Evolutionary conservation across 2,113 vertebrate genomes (phyloP), one percentile per base, ranked within the genome.

Genomic region (Caretta caretta): DNA sequence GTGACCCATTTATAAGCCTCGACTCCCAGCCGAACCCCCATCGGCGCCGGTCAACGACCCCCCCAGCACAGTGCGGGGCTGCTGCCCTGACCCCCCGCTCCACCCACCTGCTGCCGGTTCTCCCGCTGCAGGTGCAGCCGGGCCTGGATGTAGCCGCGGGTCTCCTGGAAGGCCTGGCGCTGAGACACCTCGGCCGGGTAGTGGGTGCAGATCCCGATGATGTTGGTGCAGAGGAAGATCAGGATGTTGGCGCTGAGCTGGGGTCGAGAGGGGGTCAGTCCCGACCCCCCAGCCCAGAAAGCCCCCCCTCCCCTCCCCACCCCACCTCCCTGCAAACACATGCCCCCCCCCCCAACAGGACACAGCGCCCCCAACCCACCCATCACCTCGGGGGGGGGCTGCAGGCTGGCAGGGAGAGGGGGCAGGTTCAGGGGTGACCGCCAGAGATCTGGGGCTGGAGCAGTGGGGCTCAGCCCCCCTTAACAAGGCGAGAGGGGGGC

Each of bases 131-230:
- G 98, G 93, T 99, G 99, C 93, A 99, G 98, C 59, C 99, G 97
- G 0, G 99, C 99, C 97, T 99, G 99, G 98, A 99, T 99, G 98
- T 99, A 99, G 76, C 99, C 99, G 0, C 99, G 98, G 49, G 99
- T 99, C 98, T 99, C 99, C 97, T 99, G 99, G 97, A 99, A 99
- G 87, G 99, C 99, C 97, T 99, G 99, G 83, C 99, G 99, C 98
- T 99, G 99, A 5, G 99, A 99, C 89, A 99, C 99, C 97, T 99
- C 99, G 0, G 99, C 99, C 0, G 99, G 99, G 95, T 99, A 99
- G 97, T 99, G 99, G 85, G 99, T 99, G 94, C 99, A 99, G 98
- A 99, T 99, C 93, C 99, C 99, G 59, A 99, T 99, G 97, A 99
- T 98, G 49, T 99, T 99, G 96, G 99, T 99, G 97, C 99, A 99